Evolutionary conservation across 2,888 invertebrate genomes (phyloP).

Genomic region (Coelinius sp.): DNA sequence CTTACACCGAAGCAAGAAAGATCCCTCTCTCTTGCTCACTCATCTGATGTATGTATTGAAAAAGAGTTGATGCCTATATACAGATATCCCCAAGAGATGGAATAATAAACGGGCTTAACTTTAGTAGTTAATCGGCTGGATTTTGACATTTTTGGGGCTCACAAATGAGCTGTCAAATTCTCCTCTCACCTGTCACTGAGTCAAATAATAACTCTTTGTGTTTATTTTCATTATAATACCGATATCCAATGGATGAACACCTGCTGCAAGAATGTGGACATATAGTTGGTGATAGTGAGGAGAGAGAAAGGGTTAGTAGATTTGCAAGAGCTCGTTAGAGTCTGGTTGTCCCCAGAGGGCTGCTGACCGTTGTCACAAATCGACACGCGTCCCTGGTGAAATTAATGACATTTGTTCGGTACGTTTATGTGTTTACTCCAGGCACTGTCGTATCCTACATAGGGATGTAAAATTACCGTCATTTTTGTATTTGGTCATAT

Average conservation of each 20-base stretch:
- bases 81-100: not conserved
- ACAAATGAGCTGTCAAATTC: conserved; percentile 10
- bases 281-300: not conserved
- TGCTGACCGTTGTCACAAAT: conserved; percentile 23
- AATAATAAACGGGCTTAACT: conserved; percentile 39
- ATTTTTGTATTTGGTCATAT: no score
- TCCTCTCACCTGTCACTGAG: conserved; percentile 11
- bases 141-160: not conserved
- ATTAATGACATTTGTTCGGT: conserved; percentile 16
- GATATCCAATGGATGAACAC: conserved; percentile 2
- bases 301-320: not conserved
- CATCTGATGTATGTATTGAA: conserved; percentile 7
- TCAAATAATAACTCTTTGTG: conserved; percentile 16
- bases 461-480: no score
- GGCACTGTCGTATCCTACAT: no score
- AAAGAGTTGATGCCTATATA: not conserved
- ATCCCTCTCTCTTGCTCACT: not conserved
- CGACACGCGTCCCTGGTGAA: conserved; percentile 30
- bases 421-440: not conserved
- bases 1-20: not conserved
- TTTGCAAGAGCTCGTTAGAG: conserved; percentile 20
- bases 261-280: not conserved
- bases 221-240: not conserved
- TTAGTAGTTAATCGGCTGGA: conserved; percentile 8
- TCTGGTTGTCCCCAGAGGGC: not conserved